A percentile compares a stretch with the other conserved stretches of the same genome.
Conservation (phyloP, 2,113 vertebrate genomes). For the Sisor rabdophorus region DNA sequence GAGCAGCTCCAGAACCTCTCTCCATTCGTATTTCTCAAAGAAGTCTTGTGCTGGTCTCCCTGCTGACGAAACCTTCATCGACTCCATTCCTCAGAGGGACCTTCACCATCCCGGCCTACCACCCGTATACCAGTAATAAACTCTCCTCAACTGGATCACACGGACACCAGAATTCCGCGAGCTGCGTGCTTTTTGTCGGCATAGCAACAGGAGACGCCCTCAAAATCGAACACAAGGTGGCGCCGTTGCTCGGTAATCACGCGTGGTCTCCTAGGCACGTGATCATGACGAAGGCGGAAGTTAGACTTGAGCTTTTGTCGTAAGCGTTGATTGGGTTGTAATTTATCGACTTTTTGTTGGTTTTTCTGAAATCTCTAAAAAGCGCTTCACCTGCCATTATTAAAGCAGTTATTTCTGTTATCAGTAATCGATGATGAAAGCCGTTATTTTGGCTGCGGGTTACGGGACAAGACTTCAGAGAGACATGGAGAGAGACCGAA, state of each 20-base stretch:
- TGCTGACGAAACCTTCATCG: background rate
- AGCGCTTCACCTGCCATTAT: no score
- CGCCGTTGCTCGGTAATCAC: background rate
- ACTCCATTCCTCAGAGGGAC: background rate
- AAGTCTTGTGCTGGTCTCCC: slow-evolving; percentile 48
- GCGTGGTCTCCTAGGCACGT: no score
- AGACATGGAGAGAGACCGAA: slow-evolving; percentile 63
- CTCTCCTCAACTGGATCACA: background rate
- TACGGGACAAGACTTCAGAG: slow-evolving; percentile 75
- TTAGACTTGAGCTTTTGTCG: background rate
- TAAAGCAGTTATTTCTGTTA: no score
- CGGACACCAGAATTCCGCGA: background rate
- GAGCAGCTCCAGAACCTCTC: slow-evolving; percentile 66
- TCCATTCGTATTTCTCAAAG: slow-evolving; percentile 67
- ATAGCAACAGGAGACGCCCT: slow-evolving; percentile 39
- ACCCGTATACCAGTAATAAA: background rate
- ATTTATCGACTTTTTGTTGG: background rate
- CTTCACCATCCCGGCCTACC: background rate
- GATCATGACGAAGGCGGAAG: slow-evolving; percentile 3
- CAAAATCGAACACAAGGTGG: slow-evolving; percentile 22
- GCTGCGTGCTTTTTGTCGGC: slow-evolving; percentile 22
- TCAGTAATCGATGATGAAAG: slow-evolving; percentile 66
- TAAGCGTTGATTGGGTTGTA: no score
- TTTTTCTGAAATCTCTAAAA: no score
- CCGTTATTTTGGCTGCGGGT: slow-evolving; percentile 74